phyloP scores from a whole-genome alignment of 2,113 vertebrate species.

The Corythaixoides concolor region DNA sequence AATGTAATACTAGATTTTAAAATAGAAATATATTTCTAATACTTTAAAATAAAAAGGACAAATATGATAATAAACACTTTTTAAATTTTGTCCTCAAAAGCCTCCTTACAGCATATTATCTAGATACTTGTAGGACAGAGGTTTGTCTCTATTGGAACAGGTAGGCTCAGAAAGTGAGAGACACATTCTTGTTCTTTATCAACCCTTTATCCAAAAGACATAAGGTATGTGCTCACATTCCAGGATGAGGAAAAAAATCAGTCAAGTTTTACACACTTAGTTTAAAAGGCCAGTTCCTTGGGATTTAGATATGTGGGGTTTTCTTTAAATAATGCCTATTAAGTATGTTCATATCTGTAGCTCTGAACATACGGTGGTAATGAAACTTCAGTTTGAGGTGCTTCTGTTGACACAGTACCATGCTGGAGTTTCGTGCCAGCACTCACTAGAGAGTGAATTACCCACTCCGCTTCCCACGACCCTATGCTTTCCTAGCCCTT shows the following conservation, averaged over 20 bases:
- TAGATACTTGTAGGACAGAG: not conserved
- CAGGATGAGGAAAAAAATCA: not conserved
- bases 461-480: not conserved
- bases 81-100: not conserved
- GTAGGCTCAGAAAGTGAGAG: not conserved
- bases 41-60: not conserved
- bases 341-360: not conserved
- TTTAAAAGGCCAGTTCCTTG: not conserved
- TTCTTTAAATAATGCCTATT: not conserved
- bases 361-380: rapidly evolving
- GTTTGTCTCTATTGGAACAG: not conserved
- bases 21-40: not conserved
- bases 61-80: not conserved
- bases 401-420: not conserved
- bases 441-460: not conserved
- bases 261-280: not conserved
- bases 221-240: not conserved
- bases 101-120: rapidly evolving
- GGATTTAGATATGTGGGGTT: not conserved
- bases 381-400: not conserved
- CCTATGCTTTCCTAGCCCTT: rapidly evolving
- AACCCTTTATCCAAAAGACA: not conserved
- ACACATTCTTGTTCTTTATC: not conserved
- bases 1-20: not conserved
- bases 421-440: rapidly evolving